Evolutionary conservation across 2,113 vertebrate genomes (phyloP).

Genomic region (Trogon melanurus): DNA sequence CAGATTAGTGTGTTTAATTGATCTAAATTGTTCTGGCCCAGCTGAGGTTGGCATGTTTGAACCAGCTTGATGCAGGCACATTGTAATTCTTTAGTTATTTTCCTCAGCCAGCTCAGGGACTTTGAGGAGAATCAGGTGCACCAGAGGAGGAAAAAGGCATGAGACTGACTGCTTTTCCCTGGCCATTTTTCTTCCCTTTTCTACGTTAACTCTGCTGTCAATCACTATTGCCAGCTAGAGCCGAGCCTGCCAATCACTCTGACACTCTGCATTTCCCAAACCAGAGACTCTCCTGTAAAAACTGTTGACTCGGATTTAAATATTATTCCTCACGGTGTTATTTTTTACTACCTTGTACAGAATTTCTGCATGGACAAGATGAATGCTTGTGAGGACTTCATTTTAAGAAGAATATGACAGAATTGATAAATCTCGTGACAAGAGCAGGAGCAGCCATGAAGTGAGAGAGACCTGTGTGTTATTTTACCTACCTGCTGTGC

Average conservation of each 20-base stretch:
- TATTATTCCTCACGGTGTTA: not conserved
- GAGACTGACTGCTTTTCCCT: not conserved
- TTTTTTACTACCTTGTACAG: not conserved
- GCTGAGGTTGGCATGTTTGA: not conserved
- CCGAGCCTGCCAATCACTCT: not conserved
- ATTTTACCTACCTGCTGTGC: not conserved
- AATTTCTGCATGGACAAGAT: not conserved
- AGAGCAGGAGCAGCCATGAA: not conserved
- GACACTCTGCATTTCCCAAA: not conserved
- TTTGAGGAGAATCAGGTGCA: not conserved
- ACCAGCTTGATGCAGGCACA: not conserved
- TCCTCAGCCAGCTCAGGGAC: not conserved
- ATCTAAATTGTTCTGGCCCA: slow-evolving; percentile 16
- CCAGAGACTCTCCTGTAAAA: not conserved
- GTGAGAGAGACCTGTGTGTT: not conserved
- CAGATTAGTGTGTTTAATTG: slow-evolving; percentile 9
- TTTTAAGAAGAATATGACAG: not conserved
- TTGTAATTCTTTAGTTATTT: not conserved
- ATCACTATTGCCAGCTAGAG: not conserved
- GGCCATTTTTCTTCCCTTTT: not conserved
- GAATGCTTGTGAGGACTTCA: not conserved
- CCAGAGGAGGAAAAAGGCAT: not conserved
- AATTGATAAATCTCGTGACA: slow-evolving; percentile 7
- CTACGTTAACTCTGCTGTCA: not conserved
- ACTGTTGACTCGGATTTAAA: not conserved